Conservation (phyloP, 2,888 invertebrate species). For the Allygus modestus region DNA sequence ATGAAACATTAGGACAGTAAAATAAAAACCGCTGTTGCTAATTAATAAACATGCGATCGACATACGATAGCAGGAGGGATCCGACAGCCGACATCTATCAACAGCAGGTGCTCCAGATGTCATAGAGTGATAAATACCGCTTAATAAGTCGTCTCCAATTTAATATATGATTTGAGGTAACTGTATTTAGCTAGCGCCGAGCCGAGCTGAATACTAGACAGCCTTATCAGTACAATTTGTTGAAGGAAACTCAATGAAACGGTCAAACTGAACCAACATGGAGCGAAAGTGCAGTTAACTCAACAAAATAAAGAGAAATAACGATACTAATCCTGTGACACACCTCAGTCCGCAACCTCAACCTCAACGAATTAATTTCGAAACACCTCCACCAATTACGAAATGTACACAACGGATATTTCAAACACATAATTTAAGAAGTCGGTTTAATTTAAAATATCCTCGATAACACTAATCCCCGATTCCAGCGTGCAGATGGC, state of each 20-base stretch:
- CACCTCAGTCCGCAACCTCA: no score
- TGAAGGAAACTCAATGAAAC: no score
- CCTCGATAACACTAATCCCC: background rate
- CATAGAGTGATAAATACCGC: background rate
- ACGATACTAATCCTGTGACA: no score
- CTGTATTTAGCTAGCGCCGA: no score
- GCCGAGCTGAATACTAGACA: no score
- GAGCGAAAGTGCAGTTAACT: no score
- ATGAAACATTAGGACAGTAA: background rate
- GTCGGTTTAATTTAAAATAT: background rate
- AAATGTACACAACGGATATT: conserved; percentile 10
- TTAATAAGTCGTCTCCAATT: conserved; percentile 2
- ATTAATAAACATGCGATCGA: background rate
- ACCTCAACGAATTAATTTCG: background rate
- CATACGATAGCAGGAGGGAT: background rate
- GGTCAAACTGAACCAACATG: no score
- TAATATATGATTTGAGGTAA: background rate
- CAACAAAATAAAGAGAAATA: no score
- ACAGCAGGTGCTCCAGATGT: background rate
- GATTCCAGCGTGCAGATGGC: background rate
- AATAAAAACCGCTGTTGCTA: background rate
- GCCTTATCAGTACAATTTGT: no score
- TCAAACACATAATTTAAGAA: background rate
- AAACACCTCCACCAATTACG: background rate
- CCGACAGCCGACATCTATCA: background rate